Evolutionary conservation across 92 coral and sea anemone genomes (phyloP), one percentile per base, ranked within the genome.

Genomic region (Actinernus sp.): DNA sequence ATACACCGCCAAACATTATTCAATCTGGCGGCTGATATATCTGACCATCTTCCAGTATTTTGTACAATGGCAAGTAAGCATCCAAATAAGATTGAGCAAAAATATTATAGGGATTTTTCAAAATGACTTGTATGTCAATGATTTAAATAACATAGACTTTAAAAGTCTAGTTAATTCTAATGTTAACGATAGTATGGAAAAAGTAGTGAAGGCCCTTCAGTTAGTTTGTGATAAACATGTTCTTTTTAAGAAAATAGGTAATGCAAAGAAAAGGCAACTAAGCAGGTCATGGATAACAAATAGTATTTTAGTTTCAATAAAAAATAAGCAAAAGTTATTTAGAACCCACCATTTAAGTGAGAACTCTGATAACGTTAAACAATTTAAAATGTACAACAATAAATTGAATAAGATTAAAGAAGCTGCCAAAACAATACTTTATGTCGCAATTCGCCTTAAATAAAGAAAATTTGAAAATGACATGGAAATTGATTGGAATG

Each of bases 361-460:
- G 30, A 72, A 73, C 41, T 83, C 83, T 22, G 49, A 31, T 32
- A 81, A 53, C 55, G 76, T 81, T 12, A 67, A 67, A 49, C 23
- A 8, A 14, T 74, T 57, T 41, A 65, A 74, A 62, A 65, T 37
- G 39, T 82, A 74, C 55, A 65, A 73, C 52, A 74, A 64, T 49
- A 82, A 82, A 16, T 34, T 82, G 44, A 82, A 82, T 41, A 65
- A 47, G 24, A 31, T 75, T n/a, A n/a, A n/a, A n/a, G n/a, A n/a
- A n/a, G n/a, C n/a, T n/a, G n/a, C n/a, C n/a, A n/a, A n/a, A n/a
- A 30, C 63, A 75, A 52, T 75, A 64, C 38, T 75, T 75, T 40
- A 43, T 31, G 40, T 38, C 27, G 14, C 83, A 75, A 64, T 75
- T 75, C 41, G 48, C 26, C 3, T 20, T 49, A 27, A 80, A 80